phyloP scores from a whole-genome alignment of 2,113 vertebrate genomes.

The Nycticebus coucang region DNA sequence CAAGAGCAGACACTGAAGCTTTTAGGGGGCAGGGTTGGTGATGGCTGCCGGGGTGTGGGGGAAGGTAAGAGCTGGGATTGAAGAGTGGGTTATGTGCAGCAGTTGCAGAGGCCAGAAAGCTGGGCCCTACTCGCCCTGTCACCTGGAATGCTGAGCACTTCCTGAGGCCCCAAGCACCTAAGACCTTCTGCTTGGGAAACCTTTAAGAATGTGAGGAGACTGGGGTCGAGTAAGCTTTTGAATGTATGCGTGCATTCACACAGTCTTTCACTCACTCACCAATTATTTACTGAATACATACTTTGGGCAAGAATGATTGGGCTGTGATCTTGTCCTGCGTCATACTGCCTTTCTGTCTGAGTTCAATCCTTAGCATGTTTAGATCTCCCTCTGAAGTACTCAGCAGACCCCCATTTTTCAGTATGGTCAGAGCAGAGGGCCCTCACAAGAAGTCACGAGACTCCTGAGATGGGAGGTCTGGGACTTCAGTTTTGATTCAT shows the following conservation, averaged over 20 bases:
- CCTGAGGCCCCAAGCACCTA: not conserved
- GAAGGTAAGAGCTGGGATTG: not conserved
- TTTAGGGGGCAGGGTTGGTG: not conserved
- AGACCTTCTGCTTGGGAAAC: slow-evolving; percentile 37
- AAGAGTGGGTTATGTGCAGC: not conserved
- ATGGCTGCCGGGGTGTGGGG: too few species aligned
- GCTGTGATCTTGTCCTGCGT: not conserved
- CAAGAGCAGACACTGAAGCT: not conserved
- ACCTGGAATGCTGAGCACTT: not conserved
- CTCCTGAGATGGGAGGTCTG: not conserved
- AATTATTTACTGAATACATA: not conserved
- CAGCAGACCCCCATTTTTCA: not conserved
- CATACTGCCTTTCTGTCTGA: not conserved
- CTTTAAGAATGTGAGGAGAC: slow-evolving; percentile 5
- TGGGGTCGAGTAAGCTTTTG: not conserved
- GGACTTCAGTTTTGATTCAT: not conserved
- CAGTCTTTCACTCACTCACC: not conserved
- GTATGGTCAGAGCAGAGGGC: fast-evolving
- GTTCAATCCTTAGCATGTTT: not conserved
- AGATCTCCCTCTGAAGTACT: not conserved
- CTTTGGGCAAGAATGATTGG: not conserved
- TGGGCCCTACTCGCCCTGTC: not conserved
- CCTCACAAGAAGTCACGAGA: not conserved
- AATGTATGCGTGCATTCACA: not conserved
- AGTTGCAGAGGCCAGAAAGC: not conserved